These are phyloP conservation scores for Ophonus ardosiacus DNA, from an alignment of 2,888 invertebrate species.

Conservation along the genomic window DNA sequence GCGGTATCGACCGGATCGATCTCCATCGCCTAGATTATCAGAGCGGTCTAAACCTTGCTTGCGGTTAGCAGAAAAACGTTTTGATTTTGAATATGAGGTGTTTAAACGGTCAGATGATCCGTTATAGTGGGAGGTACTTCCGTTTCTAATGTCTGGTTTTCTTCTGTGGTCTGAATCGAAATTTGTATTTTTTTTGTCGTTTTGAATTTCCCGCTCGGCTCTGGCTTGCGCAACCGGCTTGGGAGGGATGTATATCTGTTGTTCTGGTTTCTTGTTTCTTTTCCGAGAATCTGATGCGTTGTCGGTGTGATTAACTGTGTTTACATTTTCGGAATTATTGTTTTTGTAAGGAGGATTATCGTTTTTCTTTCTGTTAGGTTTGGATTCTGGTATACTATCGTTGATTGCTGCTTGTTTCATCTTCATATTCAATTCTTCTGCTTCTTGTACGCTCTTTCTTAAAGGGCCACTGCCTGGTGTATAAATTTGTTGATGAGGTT, in stretches of 20 bases:
- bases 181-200: constrained; percentile 65
- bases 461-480: constrained; percentile 88
- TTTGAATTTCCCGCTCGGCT: constrained; percentile 70
- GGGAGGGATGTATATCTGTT: constrained; percentile 78
- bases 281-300: constrained; percentile 68
- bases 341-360: constrained; percentile 44
- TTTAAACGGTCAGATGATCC: constrained; percentile 47
- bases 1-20: constrained; percentile 67
- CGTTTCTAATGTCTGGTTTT: constrained; percentile 46
- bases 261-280: constrained; percentile 78
- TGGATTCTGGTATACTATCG: constrained; percentile 64
- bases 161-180: constrained; percentile 56
- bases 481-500: constrained; percentile 85
- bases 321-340: constrained; percentile 61
- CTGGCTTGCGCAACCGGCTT: constrained; percentile 75
- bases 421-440: constrained; percentile 76
- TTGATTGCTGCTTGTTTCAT: constrained; percentile 68
- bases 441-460: constrained; percentile 81
- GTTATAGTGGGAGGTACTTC: constrained; percentile 53
- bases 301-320: constrained; percentile 45
- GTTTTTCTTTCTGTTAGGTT: constrained; percentile 45
- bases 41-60: constrained; percentile 48
- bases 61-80: constrained; percentile 57
- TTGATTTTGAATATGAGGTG: constrained; percentile 52
- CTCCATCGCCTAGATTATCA: constrained; percentile 55